Evolutionary conservation across 2,888 invertebrate genomes (phyloP).

Genomic region (Tribolium freemani): DNA sequence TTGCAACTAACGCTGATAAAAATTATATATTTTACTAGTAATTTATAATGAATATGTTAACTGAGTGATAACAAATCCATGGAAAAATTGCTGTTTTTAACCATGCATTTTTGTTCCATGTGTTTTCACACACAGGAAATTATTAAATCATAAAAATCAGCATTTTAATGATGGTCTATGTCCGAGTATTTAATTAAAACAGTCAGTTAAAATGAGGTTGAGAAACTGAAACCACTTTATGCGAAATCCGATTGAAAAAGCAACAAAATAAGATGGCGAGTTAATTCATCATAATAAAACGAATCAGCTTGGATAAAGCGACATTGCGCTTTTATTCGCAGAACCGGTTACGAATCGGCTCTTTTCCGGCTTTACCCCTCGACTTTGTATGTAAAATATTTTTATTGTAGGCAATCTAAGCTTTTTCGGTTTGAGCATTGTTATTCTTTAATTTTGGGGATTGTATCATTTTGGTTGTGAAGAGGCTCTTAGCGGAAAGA

Average conservation of each 20-base stretch:
- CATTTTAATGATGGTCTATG: too few relatives aligned
- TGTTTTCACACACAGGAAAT: too few relatives aligned
- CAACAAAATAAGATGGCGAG: background rate
- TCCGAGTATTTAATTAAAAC: too few relatives aligned
- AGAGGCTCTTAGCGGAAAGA: constrained; percentile 10
- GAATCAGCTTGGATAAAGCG: background rate
- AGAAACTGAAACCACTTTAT: background rate
- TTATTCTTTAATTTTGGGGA: constrained; percentile 21
- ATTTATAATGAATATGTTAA: too few relatives aligned
- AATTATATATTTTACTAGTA: too few relatives aligned
- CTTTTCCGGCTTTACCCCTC: background rate
- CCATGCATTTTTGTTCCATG: too few relatives aligned
- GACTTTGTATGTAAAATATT: background rate
- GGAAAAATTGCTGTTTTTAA: too few relatives aligned
- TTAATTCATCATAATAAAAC: background rate
- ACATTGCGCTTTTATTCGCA: background rate
- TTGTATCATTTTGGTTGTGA: constrained; percentile 16
- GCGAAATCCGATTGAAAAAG: background rate
- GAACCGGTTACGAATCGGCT: background rate
- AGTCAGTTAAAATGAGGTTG: too few relatives aligned
- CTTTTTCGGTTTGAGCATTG: constrained; percentile 1
- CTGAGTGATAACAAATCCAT: too few relatives aligned
- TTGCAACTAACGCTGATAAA: too few relatives aligned
- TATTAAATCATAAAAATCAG: too few relatives aligned
- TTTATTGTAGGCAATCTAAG: background rate